phyloP scores from a whole-genome alignment of 2,113 vertebrate genomes.

The Mellivora capensis region DNA sequence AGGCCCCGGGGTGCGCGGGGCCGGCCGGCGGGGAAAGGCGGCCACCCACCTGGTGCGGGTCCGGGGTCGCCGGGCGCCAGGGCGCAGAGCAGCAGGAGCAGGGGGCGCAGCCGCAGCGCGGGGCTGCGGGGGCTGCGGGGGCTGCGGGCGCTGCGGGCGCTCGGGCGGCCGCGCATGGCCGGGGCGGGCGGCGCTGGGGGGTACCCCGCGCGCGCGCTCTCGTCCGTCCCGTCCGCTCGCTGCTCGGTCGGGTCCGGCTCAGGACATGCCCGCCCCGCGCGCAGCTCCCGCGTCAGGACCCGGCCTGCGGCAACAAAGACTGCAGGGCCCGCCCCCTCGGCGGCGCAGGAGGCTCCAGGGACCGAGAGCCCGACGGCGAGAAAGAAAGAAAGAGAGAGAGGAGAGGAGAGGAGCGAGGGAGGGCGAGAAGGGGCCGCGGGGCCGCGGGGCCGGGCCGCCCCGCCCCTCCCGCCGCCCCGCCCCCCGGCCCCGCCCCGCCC shows the following conservation, averaged over 20 bases:
- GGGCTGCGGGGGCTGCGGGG: not conserved
- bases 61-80: not conserved
- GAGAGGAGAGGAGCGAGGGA: too few species aligned
- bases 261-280: not conserved
- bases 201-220: not conserved
- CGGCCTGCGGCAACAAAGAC: slow-evolving; percentile 60
- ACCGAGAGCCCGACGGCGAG: not conserved
- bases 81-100: slow-evolving; percentile 56
- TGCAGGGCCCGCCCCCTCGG: slow-evolving; percentile 53
- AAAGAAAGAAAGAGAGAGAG: not conserved
- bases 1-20: not conserved
- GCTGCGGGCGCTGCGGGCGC: not conserved
- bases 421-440: not conserved
- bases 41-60: slow-evolving; percentile 65
- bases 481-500: not conserved
- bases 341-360: not conserved
- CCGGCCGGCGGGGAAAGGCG: not conserved
- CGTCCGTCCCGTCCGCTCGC: not conserved
- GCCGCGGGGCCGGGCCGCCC: not conserved
- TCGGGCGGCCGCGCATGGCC: slow-evolving; percentile 23
- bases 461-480: not conserved
- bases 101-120: not conserved
- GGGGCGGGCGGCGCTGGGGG: not conserved
- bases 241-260: not conserved
- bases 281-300: not conserved